Conservation (phyloP, 2,113 vertebrate species). For the Pygoscelis antarcticus region DNA sequence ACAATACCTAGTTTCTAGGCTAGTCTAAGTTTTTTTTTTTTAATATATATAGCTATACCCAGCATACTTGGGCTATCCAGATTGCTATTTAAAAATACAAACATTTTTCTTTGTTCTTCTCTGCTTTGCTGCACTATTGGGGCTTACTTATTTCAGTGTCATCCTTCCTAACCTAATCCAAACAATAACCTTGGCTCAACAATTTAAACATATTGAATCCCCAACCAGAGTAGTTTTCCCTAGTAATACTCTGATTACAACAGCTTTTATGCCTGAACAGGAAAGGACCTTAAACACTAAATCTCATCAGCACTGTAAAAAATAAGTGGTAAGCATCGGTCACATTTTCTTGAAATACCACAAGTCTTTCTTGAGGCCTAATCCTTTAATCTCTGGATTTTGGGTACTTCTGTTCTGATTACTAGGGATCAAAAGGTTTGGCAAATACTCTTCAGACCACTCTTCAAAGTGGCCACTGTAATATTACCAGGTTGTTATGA, state of each 20-base stretch:
- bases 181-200: conserved; percentile 66
- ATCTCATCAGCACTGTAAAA: conserved; percentile 72
- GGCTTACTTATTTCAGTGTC: conserved; percentile 53
- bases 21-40: background rate
- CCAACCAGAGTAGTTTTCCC: conserved; percentile 54
- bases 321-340: conserved; percentile 72
- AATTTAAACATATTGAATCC: conserved; percentile 66
- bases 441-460: conserved; percentile 42
- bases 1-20: background rate
- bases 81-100: conserved; percentile 6
- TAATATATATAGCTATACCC: background rate
- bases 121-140: background rate
- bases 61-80: background rate
- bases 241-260: conserved; percentile 74
- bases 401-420: conserved; percentile 72
- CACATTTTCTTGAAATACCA: conserved; percentile 73
- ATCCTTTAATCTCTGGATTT: conserved; percentile 74
- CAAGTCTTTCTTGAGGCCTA: conserved; percentile 67
- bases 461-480: conserved; percentile 49
- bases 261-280: conserved; percentile 73
- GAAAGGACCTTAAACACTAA: conserved; percentile 73
- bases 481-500: conserved; percentile 2
- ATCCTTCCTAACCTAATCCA: conserved; percentile 65
- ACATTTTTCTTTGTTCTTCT: conserved; percentile 44
- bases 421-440: conserved; percentile 58